These are phyloP conservation scores for Netta rufina DNA, from an alignment of 2,797 vertebrate genomes.

Conservation along the genomic window DNA sequence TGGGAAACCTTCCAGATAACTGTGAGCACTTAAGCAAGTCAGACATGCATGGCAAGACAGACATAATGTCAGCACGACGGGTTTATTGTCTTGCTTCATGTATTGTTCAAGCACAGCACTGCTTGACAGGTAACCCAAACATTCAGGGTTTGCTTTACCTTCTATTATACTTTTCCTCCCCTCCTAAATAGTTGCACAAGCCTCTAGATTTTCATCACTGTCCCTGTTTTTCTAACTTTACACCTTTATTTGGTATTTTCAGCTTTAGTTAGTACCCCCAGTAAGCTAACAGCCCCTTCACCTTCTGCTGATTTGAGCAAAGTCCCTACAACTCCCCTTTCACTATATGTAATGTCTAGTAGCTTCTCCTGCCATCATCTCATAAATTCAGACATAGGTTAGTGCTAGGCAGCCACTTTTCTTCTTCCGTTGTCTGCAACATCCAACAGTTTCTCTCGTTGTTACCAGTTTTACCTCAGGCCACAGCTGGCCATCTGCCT, in stretches of 20 bases:
- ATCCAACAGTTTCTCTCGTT: neutral
- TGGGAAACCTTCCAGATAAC: neutral
- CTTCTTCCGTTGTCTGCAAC: neutral
- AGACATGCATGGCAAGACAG: neutral
- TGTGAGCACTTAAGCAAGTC: neutral
- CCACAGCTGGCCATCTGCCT: neutral
- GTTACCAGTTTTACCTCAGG: neutral
- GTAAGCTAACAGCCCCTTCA: neutral
- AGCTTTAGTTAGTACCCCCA: neutral
- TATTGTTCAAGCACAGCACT: neutral
- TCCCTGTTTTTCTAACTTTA: neutral
- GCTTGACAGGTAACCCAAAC: neutral
- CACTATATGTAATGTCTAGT: neutral
- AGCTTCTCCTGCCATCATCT: neutral
- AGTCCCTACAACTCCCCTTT: neutral
- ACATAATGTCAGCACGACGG: neutral
- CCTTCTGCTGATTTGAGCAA: neutral
- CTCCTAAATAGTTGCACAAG: neutral
- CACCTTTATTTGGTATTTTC: neutral
- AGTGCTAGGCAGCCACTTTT: neutral
- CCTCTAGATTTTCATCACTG: neutral
- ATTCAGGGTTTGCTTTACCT: neutral
- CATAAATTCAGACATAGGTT: neutral
- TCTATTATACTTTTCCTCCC: neutral
- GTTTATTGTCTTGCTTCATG: neutral